Evolutionary conservation across 1,140 invertebrate genomes (phyloP).

Genomic region (Diuraphis noxia): DNA sequence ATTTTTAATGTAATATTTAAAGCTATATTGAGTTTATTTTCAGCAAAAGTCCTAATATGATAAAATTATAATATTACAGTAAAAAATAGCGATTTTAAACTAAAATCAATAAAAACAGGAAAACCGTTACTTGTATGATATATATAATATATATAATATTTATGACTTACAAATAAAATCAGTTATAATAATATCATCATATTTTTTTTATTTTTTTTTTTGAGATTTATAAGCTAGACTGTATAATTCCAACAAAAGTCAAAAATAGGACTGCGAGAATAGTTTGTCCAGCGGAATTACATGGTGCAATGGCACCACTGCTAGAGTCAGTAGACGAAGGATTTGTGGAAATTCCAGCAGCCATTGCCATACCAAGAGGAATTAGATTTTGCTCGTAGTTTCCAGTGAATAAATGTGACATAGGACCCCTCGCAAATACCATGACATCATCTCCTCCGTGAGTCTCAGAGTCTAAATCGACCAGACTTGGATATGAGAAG

Average conservation of each 20-base stretch:
- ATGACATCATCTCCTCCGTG: slow-evolving; percentile 74
- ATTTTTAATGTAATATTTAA: no score
- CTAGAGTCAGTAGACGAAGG: not conserved
- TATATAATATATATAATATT: not conserved
- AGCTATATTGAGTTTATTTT: not conserved
- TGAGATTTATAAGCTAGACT: not conserved
- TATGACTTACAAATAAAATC: not conserved
- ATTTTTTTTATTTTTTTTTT: not conserved
- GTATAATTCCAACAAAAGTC: not conserved
- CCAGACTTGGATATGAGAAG: slow-evolving; percentile 63
- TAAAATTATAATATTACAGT: not conserved
- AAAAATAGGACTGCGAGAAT: not conserved
- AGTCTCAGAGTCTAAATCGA: slow-evolving; percentile 65
- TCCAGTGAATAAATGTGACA: slow-evolving; percentile 71
- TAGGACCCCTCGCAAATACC: slow-evolving; percentile 69
- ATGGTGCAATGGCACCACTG: not conserved
- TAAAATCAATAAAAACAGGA: not conserved
- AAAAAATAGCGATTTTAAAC: not conserved
- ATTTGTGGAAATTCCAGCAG: slow-evolving; percentile 64
- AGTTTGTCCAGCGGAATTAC: not conserved
- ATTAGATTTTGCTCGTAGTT: slow-evolving; percentile 73
- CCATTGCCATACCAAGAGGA: slow-evolving; percentile 71
- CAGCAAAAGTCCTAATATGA: not conserved
- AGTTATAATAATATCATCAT: not conserved
- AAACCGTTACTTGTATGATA: not conserved